These are phyloP conservation scores for Phaedon cochleariae DNA, from an alignment of 2,888 invertebrate genomes.

Conservation along the genomic window DNA sequence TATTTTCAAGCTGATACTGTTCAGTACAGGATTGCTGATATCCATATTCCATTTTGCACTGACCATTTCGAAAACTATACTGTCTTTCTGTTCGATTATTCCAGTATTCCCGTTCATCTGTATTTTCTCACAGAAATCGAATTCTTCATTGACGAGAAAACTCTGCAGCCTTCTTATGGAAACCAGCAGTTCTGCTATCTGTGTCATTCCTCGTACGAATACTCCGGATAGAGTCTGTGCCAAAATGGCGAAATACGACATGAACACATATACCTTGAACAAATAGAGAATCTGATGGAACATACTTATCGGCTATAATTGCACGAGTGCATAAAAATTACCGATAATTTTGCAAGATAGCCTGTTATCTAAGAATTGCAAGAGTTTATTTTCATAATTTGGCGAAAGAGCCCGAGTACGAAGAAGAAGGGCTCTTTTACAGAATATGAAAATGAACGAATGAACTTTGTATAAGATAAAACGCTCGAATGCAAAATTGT, in stretches of 20 bases:
- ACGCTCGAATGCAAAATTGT: no score
- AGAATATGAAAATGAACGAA: no score
- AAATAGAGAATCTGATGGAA: conserved; percentile 26
- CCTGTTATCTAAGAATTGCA: no score
- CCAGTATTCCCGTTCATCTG: conserved; percentile 11
- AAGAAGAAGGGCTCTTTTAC: no score
- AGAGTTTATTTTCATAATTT: no score
- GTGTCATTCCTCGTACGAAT: conserved; percentile 64
- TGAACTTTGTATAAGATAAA: no score
- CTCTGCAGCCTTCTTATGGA: conserved; percentile 61
- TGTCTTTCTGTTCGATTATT: not conserved
- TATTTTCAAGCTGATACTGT: conserved; percentile 50
- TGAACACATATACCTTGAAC: conserved; percentile 64
- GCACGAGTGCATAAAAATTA: no score
- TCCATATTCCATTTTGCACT: conserved; percentile 55
- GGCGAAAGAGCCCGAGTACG: no score
- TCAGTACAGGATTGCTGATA: conserved; percentile 52
- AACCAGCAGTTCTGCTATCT: conserved; percentile 62
- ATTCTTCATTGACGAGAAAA: conserved; percentile 58
- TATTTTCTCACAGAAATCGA: conserved; percentile 10
- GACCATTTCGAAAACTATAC: not conserved
- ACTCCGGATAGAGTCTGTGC: conserved; percentile 67
- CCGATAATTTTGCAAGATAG: no score
- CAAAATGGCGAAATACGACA: conserved; percentile 65
- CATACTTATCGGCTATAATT: no score